Evolutionary conservation across 2,113 vertebrate species (phyloP).

Genomic region (Gopherus evgoodei): DNA sequence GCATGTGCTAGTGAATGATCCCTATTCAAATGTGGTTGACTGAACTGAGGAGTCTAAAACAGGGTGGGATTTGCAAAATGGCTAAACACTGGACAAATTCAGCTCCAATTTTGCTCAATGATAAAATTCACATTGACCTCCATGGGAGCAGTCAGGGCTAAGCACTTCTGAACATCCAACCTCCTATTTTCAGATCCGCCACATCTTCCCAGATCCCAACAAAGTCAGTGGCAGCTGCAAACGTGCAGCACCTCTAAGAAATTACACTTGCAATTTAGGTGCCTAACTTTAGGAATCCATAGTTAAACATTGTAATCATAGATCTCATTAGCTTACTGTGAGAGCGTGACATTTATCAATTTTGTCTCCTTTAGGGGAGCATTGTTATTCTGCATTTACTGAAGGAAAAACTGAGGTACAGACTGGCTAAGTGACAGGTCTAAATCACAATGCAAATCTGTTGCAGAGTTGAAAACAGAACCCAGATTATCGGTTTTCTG

Average conservation of each 20-base stretch:
- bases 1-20: no score
- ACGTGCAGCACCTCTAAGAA: background rate
- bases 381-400: background rate
- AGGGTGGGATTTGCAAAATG: background rate
- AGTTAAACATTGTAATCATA: background rate
- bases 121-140: background rate
- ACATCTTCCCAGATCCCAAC: background rate
- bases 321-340: background rate
- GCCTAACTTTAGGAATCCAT: fast-evolving
- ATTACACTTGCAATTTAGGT: background rate
- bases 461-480: background rate
- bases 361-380: background rate
- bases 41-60: background rate
- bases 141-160: background rate
- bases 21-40: background rate
- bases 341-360: background rate
- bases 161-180: background rate
- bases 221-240: background rate
- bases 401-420: background rate
- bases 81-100: background rate
- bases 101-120: background rate
- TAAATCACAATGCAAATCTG: fast-evolving
- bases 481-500: background rate
- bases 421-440: background rate
- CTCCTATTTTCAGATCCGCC: background rate